These are phyloP conservation scores for Nesogale talazaci DNA, from an alignment of 2,113 vertebrate genomes.

Conservation along the genomic window DNA sequence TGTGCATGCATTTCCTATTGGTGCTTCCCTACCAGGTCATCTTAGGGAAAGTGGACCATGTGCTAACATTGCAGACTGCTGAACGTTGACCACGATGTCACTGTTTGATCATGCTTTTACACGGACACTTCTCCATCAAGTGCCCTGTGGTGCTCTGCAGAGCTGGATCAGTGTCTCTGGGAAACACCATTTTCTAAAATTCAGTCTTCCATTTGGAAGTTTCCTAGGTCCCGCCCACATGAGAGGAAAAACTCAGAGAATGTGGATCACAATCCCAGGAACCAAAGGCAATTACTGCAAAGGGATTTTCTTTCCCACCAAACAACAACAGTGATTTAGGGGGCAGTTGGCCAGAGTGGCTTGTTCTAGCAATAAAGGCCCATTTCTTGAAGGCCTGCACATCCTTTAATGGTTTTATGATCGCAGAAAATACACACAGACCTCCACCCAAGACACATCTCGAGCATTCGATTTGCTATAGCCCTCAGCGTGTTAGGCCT, in stretches of 20 bases:
- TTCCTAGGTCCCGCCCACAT: background rate
- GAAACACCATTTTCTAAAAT: background rate
- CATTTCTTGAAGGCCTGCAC: background rate
- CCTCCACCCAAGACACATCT: background rate
- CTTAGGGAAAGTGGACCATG: background rate
- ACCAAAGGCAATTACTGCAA: background rate
- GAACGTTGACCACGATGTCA: background rate
- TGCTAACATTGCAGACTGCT: background rate
- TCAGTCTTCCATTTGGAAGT: background rate
- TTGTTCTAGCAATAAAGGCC: conserved; percentile 6
- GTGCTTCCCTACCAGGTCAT: background rate
- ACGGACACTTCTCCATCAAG: background rate
- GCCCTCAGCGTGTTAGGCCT: background rate
- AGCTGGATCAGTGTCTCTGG: background rate
- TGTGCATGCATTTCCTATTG: background rate
- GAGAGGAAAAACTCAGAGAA: background rate
- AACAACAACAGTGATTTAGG: conserved; percentile 37
- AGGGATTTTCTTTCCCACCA: background rate
- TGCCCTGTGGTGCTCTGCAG: background rate
- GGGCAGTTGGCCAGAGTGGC: background rate
- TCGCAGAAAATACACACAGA: background rate
- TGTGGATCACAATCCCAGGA: background rate
- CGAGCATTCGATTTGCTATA: background rate
- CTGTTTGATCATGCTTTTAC: background rate
- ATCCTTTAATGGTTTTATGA: background rate